phyloP scores from a whole-genome alignment of 2,888 invertebrate genomes.

The Acanthoscelides obtectus region DNA sequence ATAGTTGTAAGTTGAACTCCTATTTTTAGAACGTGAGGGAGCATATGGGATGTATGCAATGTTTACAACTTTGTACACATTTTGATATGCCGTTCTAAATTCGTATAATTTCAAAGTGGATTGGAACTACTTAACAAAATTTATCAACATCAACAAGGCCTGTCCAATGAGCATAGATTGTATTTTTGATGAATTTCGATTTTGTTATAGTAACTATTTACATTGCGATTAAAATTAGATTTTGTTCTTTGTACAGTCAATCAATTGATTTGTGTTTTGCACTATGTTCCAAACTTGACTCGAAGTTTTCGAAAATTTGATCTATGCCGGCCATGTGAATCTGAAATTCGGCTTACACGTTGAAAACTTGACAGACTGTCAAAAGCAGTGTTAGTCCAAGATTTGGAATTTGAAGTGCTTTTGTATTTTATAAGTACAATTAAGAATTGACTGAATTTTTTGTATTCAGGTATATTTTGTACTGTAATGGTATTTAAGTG shows the following conservation, averaged over 20 bases:
- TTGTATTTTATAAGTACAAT: conserved; percentile 24
- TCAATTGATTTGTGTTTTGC: background rate
- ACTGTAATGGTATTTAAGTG: conserved; percentile 8
- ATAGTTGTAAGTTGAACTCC: background rate
- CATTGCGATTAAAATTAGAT: background rate
- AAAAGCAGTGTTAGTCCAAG: background rate
- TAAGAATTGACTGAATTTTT: conserved; percentile 20
- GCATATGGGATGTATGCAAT: background rate
- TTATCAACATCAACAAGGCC: background rate
- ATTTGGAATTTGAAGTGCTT: background rate
- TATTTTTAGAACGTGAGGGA: background rate
- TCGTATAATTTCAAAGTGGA: background rate
- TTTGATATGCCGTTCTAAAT: background rate
- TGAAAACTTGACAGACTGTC: background rate
- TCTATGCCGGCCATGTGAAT: background rate
- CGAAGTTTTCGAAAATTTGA: background rate
- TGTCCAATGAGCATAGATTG: background rate
- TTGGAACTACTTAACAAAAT: background rate
- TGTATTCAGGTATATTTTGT: conserved; percentile 19
- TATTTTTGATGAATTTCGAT: background rate
- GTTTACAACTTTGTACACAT: background rate
- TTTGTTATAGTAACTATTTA: background rate
- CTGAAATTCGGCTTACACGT: background rate
- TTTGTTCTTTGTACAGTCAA: background rate
- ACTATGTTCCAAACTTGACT: background rate